These are phyloP conservation scores for Paralichthys olivaceus DNA, from an alignment of 2,113 vertebrate species.

Conservation along the genomic window DNA sequence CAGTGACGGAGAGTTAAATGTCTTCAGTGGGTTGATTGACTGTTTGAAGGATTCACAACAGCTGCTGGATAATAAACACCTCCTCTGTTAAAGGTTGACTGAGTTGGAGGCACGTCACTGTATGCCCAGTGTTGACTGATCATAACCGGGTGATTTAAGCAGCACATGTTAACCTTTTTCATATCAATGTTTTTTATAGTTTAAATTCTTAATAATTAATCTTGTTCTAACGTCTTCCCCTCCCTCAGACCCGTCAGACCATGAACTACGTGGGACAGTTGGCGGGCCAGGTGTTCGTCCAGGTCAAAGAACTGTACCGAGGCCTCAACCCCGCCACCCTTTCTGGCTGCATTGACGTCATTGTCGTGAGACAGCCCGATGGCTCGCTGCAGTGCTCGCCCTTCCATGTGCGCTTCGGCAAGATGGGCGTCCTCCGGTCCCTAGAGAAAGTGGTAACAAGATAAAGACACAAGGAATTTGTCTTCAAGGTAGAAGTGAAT, in stretches of 20 bases:
- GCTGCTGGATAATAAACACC: conserved; percentile 34
- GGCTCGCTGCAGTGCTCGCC: conserved; percentile 95
- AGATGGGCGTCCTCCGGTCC: conserved; percentile 95
- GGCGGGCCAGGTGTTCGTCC: conserved; percentile 96
- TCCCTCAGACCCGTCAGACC: conserved; percentile 84
- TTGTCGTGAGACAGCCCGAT: conserved; percentile 92
- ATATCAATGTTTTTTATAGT: not conserved
- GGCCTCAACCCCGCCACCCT: conserved; percentile 95
- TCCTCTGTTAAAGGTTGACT: not conserved
- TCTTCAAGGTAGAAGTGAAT: not conserved
- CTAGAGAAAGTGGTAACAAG: conserved; percentile 91
- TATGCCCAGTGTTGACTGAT: not conserved
- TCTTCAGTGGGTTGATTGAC: conserved; percentile 33
- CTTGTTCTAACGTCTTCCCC: not conserved
- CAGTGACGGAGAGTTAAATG: not conserved
- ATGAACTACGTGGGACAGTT: conserved; percentile 99
- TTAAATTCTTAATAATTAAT: not conserved
- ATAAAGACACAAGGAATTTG: not conserved
- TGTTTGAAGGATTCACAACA: not conserved
- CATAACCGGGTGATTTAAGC: not conserved
- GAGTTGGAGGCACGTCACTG: not conserved
- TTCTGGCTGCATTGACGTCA: conserved; percentile 95
- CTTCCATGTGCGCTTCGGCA: conserved; percentile 97
- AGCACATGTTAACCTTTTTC: not conserved
- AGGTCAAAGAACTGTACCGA: conserved; percentile 96